Evolutionary conservation across 2,113 vertebrate genomes (phyloP), one percentile per base, ranked within the genome.

Genomic region (Elaphurus davidianus): DNA sequence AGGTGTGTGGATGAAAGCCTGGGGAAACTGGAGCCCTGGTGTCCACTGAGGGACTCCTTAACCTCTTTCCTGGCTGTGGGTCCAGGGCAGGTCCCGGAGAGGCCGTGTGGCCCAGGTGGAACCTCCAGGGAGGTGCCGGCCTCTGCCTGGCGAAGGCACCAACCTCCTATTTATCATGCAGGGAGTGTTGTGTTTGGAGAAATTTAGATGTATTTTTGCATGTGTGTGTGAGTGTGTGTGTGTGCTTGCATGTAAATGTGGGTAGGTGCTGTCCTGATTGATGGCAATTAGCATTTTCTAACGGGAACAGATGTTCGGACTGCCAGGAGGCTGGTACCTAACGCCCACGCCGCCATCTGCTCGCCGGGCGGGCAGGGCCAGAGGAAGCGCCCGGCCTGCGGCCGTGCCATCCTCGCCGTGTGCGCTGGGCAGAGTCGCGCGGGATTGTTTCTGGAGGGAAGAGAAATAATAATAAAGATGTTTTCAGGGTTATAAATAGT

Each of bases 231-330:
- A 94, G 98, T 67, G 64, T 19, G 71, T 64, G 62, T 78, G 27
- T 50, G 76, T 40, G 97, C 98, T 98, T 97, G 99, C 99, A 99
- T 99, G 99, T 99, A 98, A 99, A 99, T 99, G 99, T 99, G 99
- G 99, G 98, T 98, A 99, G 99, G 99, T 99, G 99, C 99, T 99
- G 99, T 99, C 99, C 99, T 99, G 99, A 99, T 99, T 99, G 99
- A 99, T 99, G 99, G 99, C 99, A 99, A 99, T 99, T 99, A 99
- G 99, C 99, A 99, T 99, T 99, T 99, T 99, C 98, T 99, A 99
- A 99, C 99, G 98, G 99, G 99, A 99, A 99, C 99, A 99, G 99
- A 99, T 99, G 99, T 99, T 99, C 99, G 93, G 98, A 98, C 99
- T 99, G 99, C 99, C 99, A 99, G 99, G 99, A 99, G 99, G 99